These are phyloP conservation scores for Meda fulgida DNA, from an alignment of 2,797 vertebrate genomes.

Conservation along the genomic window DNA sequence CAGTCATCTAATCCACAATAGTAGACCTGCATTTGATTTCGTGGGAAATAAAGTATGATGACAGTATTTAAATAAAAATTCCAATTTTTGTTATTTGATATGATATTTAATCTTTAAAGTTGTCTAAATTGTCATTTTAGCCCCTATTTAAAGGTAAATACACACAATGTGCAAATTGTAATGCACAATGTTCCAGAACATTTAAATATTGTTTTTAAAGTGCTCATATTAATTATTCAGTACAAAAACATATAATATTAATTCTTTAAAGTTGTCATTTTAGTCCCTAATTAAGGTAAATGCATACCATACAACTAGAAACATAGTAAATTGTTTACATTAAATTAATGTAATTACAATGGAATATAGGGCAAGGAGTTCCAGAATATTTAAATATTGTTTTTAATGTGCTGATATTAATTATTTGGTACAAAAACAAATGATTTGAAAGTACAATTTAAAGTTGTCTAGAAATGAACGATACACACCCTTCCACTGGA, in stretches of 20 bases:
- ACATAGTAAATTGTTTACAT: neutral
- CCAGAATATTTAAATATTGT: neutral
- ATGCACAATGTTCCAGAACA: neutral
- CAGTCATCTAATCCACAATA: slow-evolving; percentile 76
- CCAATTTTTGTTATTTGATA: no score
- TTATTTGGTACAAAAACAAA: neutral
- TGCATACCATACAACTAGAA: slow-evolving; percentile 46
- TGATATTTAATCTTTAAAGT: neutral
- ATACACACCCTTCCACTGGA: slow-evolving; percentile 73
- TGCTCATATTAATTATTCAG: neutral
- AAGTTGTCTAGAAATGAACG: neutral
- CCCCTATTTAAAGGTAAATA: no score
- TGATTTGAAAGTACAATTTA: neutral
- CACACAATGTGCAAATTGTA: neutral
- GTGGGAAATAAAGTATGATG: neutral
- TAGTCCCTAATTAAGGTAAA: neutral
- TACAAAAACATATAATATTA: neutral
- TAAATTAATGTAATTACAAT: neutral
- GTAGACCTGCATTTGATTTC: slow-evolving; percentile 67
- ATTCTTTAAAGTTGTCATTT: neutral
- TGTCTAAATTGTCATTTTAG: neutral
- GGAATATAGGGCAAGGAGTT: neutral
- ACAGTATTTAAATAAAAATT: no score
- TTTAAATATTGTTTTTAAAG: neutral
- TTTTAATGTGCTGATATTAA: neutral